Evolutionary conservation across 2,797 vertebrate genomes (phyloP).

Genomic region (Macropodus opercularis): DNA sequence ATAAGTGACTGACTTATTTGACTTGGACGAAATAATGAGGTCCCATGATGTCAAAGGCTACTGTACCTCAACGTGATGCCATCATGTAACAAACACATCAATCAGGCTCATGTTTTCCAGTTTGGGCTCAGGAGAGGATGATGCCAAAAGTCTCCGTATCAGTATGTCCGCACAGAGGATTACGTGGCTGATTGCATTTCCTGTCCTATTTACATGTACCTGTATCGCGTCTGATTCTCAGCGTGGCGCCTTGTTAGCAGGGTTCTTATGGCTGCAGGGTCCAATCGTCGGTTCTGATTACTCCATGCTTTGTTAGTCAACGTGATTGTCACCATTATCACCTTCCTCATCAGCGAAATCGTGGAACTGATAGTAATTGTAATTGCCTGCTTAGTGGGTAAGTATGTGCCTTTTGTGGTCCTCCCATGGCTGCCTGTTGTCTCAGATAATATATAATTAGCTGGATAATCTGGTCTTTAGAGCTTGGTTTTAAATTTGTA

Average conservation of each 20-base stretch:
- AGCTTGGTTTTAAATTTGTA: slow-evolving; percentile 49
- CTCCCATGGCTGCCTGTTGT: slow-evolving; percentile 54
- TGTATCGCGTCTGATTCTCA: slow-evolving; percentile 36
- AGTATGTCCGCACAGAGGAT: slow-evolving; percentile 5
- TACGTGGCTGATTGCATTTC: slow-evolving; percentile 40
- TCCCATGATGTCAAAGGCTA: not conserved
- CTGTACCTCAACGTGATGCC: not conserved
- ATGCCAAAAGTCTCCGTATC: too few relatives aligned
- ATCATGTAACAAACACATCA: slow-evolving; percentile 6
- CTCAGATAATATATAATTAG: slow-evolving; percentile 71
- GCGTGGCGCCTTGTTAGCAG: slow-evolving; percentile 58
- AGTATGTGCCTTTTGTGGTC: slow-evolving; percentile 53
- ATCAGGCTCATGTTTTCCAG: not conserved
- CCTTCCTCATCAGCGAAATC: slow-evolving; percentile 67
- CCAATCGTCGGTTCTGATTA: slow-evolving; percentile 67
- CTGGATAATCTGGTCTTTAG: slow-evolving; percentile 63
- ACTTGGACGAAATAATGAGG: not conserved
- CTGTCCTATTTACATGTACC: slow-evolving; percentile 52
- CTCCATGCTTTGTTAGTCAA: slow-evolving; percentile 64
- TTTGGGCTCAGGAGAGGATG: too few relatives aligned
- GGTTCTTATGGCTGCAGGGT: slow-evolving; percentile 57
- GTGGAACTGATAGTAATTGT: slow-evolving; percentile 70
- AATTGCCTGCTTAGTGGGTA: slow-evolving; percentile 68
- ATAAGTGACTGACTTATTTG: slow-evolving; percentile 1
- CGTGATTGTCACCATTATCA: slow-evolving; percentile 72